Evolutionary conservation across 2,797 vertebrate genomes (phyloP).

Genomic region (Notamacropus eugenii): DNA sequence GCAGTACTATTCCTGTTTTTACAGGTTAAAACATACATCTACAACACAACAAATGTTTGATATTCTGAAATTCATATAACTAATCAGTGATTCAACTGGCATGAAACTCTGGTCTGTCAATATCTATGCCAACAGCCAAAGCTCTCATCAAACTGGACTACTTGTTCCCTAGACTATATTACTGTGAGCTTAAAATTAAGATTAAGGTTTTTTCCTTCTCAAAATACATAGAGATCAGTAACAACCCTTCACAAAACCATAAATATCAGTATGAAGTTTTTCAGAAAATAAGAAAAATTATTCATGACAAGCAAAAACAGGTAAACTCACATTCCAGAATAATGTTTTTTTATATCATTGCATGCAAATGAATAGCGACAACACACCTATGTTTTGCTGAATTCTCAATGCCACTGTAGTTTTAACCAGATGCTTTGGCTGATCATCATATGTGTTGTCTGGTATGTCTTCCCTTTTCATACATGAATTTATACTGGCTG

Average conservation of each 20-base stretch:
- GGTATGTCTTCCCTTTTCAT: constrained; percentile 37
- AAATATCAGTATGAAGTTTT: constrained; percentile 19
- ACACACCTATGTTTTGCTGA: constrained; percentile 87
- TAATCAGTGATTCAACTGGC: not conserved
- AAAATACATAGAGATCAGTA: not conserved
- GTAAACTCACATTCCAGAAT: constrained; percentile 38
- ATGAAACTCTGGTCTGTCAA: not conserved
- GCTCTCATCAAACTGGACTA: not conserved
- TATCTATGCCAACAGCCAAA: not conserved
- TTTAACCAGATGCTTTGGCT: constrained; percentile 78
- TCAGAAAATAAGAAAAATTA: constrained; percentile 48
- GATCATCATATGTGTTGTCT: constrained; percentile 63
- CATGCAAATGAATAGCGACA: constrained; percentile 4
- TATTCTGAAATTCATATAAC: not conserved
- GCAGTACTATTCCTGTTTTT: not conserved
- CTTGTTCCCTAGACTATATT: not conserved
- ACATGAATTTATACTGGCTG: constrained; percentile 81
- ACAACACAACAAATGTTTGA: not conserved
- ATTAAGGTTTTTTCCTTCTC: constrained; percentile 30
- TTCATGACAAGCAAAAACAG: constrained; percentile 22
- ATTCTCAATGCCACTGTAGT: constrained; percentile 78
- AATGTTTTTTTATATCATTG: constrained; percentile 33
- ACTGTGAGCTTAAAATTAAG: not conserved
- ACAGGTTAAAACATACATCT: not conserved
- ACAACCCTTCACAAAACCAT: not conserved